Percentiles rank a stretch among this genome's conserved stretches.
These are phyloP conservation scores for Brachypterus glaber DNA, from an alignment of 2,888 invertebrate species.

Conservation along the genomic window DNA sequence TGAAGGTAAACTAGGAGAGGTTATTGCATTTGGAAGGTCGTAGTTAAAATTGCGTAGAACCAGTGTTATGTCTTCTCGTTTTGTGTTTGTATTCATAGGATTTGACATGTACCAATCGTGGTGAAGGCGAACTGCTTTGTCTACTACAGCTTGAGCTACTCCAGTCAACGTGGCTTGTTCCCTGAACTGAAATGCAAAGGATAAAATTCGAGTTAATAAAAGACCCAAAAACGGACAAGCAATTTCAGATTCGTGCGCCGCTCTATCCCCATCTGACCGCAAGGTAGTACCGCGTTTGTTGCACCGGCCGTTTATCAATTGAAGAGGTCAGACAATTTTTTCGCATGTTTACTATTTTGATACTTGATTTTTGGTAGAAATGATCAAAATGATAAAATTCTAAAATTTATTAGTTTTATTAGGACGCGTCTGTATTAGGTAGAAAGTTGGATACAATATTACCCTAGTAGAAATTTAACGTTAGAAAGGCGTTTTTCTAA, in stretches of 20 bases:
- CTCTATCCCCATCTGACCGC: no score
- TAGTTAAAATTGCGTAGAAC: constrained; percentile 81
- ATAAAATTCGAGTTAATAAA: no score
- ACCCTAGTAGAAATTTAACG: constrained; percentile 7
- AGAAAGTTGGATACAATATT: not conserved
- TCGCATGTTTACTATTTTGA: no score
- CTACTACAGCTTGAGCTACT: constrained; percentile 78
- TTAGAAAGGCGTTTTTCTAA: constrained; percentile 2
- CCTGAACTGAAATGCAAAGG: constrained; percentile 51
- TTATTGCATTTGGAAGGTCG: constrained; percentile 55
- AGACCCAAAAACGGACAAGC: no score
- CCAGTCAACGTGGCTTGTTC: constrained; percentile 68
- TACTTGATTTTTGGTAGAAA: no score
- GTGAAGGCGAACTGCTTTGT: constrained; percentile 75
- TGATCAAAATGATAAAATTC: no score
- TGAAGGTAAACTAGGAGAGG: constrained; percentile 44
- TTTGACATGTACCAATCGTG: constrained; percentile 63
- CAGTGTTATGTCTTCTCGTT: constrained; percentile 76
- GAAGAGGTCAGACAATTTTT: no score
- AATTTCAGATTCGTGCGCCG: no score
- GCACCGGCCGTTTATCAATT: no score
- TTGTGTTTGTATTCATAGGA: constrained; percentile 41
- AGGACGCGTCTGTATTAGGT: no score
- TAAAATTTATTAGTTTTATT: no score
- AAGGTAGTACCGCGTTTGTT: no score